Percentiles rank a stretch among this genome's conserved stretches.
These are phyloP conservation scores for Adineta ricciae DNA, from an alignment of 2,888 invertebrate species.

Conservation along the genomic window DNA sequence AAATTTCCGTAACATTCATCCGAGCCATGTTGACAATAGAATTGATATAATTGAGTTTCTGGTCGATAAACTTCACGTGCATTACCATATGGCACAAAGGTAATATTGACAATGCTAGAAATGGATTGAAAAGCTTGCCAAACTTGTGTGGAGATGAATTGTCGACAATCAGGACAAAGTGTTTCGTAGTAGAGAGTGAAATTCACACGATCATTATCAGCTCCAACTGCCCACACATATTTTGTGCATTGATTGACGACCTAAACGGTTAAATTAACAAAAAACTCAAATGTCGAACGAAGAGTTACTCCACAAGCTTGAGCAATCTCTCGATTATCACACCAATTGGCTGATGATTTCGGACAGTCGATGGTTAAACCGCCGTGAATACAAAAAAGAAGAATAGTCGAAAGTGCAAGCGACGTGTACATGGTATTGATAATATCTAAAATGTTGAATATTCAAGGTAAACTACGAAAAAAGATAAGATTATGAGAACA, in stretches of 20 bases:
- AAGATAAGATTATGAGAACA: background rate
- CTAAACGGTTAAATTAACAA: background rate
- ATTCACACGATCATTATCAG: constrained; percentile 36
- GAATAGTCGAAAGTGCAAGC: background rate
- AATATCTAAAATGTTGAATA: background rate
- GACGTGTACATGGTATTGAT: background rate
- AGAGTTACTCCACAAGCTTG: background rate
- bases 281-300: background rate
- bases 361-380: background rate
- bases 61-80: constrained; percentile 24
- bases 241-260: background rate
- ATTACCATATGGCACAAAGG: constrained; percentile 45
- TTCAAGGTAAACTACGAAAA: background rate
- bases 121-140: constrained; percentile 39
- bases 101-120: constrained; percentile 41
- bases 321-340: background rate
- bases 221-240: background rate
- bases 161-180: constrained; percentile 44
- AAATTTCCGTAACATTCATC: constrained; percentile 46
- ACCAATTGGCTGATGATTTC: constrained; percentile 2
- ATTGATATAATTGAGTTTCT: constrained; percentile 36
- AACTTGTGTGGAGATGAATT: constrained; percentile 41
- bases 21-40: constrained; percentile 47
- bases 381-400: background rate
- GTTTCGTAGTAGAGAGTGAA: constrained; percentile 46